Conservation (phyloP, 92 coral and sea anemone genomes). For the Palythoa grandis region DNA sequence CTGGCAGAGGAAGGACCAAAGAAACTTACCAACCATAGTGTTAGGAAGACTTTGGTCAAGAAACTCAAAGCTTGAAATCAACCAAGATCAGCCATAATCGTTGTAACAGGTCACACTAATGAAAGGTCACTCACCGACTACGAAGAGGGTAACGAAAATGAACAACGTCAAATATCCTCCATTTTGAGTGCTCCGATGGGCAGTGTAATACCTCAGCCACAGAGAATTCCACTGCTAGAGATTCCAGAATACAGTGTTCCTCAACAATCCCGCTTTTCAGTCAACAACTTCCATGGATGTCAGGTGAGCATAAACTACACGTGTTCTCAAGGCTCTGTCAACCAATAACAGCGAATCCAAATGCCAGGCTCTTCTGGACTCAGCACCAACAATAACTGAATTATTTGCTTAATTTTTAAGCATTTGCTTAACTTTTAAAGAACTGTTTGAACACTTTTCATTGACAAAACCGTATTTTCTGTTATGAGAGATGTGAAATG, state of each 20-base stretch:
- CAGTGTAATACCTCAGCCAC: neutral
- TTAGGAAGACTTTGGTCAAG: conserved; percentile 27
- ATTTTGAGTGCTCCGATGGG: conserved; percentile 29
- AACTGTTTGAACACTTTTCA: too few species aligned
- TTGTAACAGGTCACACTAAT: neutral
- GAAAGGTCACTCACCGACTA: conserved; percentile 46
- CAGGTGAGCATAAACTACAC: conserved; percentile 34
- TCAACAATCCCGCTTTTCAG: conserved; percentile 21
- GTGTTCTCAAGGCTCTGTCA: too few species aligned
- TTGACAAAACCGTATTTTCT: too few species aligned
- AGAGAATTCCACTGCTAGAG: neutral
- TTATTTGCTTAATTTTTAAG: too few species aligned
- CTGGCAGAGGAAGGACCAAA: neutral
- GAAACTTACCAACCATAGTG: conserved; percentile 31
- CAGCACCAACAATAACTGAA: too few species aligned
- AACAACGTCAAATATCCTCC: conserved; percentile 48
- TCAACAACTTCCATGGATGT: conserved; percentile 48
- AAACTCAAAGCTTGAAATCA: conserved; percentile 51
- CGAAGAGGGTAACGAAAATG: conserved; percentile 51
- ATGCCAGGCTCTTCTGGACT: too few species aligned
- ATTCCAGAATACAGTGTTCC: neutral
- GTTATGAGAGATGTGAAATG: too few species aligned
- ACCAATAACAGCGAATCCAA: too few species aligned
- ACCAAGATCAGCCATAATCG: neutral
- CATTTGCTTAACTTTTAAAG: too few species aligned